Conservation (phyloP, 2,888 invertebrate species). For the Oxytorus armatus region DNA sequence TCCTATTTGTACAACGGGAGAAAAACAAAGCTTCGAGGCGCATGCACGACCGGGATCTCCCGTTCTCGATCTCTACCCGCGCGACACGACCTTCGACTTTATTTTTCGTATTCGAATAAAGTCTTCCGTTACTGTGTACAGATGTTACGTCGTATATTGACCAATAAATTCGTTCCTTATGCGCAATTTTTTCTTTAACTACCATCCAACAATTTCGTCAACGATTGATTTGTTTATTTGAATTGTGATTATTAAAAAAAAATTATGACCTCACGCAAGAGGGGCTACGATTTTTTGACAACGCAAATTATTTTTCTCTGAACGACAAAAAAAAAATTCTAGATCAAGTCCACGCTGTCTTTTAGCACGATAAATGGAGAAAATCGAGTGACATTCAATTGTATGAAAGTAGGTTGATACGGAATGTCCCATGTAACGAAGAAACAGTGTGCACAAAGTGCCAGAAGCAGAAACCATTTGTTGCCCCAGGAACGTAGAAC, state of each 20-base stretch:
- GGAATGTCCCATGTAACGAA: conserved; percentile 12
- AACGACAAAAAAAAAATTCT: neutral
- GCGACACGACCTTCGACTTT: conserved; percentile 18
- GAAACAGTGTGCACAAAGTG: conserved; percentile 17
- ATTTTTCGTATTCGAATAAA: conserved; percentile 30
- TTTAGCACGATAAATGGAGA: neutral
- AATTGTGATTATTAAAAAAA: no score
- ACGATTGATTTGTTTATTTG: no score
- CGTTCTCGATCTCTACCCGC: conserved; percentile 14
- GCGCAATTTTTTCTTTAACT: no score
- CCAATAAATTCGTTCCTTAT: no score
- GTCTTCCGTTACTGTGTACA: neutral
- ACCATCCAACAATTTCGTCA: no score
- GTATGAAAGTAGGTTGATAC: neutral
- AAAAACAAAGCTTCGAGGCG: neutral
- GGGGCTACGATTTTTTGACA: no score
- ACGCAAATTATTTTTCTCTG: neutral
- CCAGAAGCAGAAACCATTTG: conserved; percentile 63
- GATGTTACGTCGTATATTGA: no score
- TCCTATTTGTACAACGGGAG: conserved; percentile 4
- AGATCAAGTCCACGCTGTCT: neutral
- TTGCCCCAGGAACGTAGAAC: conserved; percentile 58
- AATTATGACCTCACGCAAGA: no score
- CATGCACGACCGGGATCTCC: neutral
- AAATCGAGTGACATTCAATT: conserved; percentile 17